A percentile compares a stretch with the other conserved stretches of the same genome.
phyloP scores from a whole-genome alignment of 1,140 invertebrate species.

The Zophobas atratus region DNA sequence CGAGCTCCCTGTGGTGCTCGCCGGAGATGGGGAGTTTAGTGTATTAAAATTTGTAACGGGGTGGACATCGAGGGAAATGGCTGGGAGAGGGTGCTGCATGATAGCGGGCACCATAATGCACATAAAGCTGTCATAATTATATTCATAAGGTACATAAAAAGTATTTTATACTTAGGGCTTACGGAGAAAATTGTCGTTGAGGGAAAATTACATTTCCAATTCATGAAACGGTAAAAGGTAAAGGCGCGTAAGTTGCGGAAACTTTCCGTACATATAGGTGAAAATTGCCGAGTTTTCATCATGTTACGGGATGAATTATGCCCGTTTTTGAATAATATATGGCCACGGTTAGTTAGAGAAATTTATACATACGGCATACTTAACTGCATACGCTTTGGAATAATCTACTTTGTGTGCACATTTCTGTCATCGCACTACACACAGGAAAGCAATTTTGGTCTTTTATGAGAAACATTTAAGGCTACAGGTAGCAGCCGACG shows the following conservation, averaged over 20 bases:
- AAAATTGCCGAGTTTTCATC: constrained; percentile 53
- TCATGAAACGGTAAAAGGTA: constrained; percentile 58
- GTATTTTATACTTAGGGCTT: constrained; percentile 55
- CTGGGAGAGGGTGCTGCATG: constrained; percentile 24
- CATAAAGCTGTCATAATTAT: constrained; percentile 56
- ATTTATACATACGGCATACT: constrained; percentile 32
- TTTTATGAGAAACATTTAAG: constrained; percentile 11
- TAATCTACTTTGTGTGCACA: constrained; percentile 31
- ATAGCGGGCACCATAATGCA: constrained; percentile 26
- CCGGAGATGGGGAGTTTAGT: constrained; percentile 16
- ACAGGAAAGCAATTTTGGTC: neutral
- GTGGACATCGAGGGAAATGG: constrained; percentile 35
- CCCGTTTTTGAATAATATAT: constrained; percentile 44
- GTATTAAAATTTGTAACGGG: constrained; percentile 40
- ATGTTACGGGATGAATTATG: constrained; percentile 45
- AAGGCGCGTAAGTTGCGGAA: constrained; percentile 48
- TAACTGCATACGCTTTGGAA: constrained; percentile 36
- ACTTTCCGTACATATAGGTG: constrained; percentile 44
- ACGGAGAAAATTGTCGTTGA: constrained; percentile 55
- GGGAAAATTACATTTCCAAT: constrained; percentile 62
- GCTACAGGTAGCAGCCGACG: neutral
- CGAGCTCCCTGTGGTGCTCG: neutral
- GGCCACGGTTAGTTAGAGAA: constrained; percentile 35
- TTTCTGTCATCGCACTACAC: neutral
- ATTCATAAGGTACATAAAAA: constrained; percentile 57